A percentile compares a stretch with the other conserved stretches of the same genome.
Conservation (phyloP, 1,140 invertebrate genomes). For the Drosophila virilis region DNA sequence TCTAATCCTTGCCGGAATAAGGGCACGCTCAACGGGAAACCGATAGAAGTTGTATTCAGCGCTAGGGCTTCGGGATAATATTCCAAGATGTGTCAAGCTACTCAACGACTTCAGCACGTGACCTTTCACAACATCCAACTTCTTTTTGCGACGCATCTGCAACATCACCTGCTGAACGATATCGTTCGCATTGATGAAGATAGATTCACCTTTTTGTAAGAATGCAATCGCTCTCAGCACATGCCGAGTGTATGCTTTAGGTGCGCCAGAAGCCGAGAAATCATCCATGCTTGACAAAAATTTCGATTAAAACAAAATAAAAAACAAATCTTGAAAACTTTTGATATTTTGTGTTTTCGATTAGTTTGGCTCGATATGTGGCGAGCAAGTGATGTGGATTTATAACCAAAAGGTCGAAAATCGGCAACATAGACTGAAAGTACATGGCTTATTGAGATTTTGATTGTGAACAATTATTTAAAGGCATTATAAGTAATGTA, state of each 20-base stretch:
- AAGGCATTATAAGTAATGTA: too few relatives aligned
- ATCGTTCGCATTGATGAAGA: neutral
- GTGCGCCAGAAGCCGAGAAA: fast-evolving
- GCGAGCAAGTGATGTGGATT: neutral
- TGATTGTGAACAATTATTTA: too few relatives aligned
- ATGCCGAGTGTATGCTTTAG: neutral
- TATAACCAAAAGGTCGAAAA: neutral
- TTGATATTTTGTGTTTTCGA: neutral
- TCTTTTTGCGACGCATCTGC: neutral
- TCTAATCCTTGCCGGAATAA: too few relatives aligned
- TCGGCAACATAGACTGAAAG: neutral
- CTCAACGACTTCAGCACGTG: neutral
- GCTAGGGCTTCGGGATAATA: neutral
- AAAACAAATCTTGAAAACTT: neutral
- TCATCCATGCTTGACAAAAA: neutral
- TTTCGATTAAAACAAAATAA: neutral
- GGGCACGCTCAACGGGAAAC: too few relatives aligned
- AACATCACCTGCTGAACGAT: neutral
- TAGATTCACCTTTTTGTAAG: neutral
- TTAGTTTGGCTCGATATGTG: neutral
- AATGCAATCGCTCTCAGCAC: neutral
- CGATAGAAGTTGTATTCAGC: neutral
- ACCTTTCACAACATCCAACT: neutral
- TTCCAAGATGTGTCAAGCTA: neutral
- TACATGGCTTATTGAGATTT: neutral